These are phyloP conservation scores for Cheilinus undulatus DNA, from an alignment of 2,113 vertebrate species.

Conservation along the genomic window DNA sequence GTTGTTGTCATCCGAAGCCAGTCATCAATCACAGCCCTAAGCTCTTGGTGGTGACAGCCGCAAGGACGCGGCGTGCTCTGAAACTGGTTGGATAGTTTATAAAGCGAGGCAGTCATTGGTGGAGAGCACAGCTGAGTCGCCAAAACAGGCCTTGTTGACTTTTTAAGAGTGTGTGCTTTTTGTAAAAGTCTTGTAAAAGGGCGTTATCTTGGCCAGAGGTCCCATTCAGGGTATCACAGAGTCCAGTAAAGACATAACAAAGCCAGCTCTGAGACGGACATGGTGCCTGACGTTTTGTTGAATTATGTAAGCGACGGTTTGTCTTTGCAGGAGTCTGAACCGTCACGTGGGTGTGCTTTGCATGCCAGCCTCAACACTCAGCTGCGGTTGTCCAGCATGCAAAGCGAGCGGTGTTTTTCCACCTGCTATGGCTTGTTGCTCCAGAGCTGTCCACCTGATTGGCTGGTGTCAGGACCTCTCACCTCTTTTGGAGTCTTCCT, in stretches of 20 bases:
- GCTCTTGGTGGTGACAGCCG: constrained; percentile 63
- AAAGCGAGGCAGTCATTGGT: constrained; percentile 19
- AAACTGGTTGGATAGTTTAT: constrained; percentile 39
- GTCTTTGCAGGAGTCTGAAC: not conserved
- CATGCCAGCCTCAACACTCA: constrained; percentile 19
- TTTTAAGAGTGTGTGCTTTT: constrained; percentile 19
- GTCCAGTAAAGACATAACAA: not conserved
- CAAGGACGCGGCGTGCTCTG: constrained; percentile 63
- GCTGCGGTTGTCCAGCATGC: constrained; percentile 41
- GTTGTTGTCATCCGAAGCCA: constrained; percentile 72
- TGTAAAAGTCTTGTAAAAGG: constrained; percentile 7
- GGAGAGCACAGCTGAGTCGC: constrained; percentile 28
- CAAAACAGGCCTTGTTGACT: not conserved
- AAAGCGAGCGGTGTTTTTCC: constrained; percentile 43
- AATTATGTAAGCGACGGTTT: constrained; percentile 6
- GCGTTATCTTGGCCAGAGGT: not conserved
- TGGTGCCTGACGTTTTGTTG: not conserved
- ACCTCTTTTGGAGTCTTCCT: not conserved
- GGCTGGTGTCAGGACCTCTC: constrained; percentile 6
- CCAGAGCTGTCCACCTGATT: constrained; percentile 4
- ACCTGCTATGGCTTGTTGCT: constrained; percentile 25
- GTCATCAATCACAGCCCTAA: constrained; percentile 73
- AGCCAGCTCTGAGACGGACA: not conserved
- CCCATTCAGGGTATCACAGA: not conserved
- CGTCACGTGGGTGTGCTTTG: constrained; percentile 31